phyloP scores from a whole-genome alignment of 92 coral and sea anemone species.

The Zoanthus sansibaricus region DNA sequence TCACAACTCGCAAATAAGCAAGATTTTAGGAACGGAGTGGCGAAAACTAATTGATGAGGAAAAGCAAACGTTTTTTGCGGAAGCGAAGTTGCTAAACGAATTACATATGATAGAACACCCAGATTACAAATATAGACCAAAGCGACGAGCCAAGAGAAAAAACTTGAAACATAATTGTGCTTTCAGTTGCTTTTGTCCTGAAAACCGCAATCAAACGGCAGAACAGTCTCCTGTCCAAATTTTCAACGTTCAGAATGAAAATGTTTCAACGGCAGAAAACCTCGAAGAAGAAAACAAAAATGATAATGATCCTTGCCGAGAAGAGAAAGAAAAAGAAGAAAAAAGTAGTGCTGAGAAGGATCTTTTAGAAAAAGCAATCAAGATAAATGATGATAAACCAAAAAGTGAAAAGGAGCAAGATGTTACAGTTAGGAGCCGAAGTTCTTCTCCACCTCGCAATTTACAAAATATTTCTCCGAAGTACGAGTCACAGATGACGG shows the following conservation, averaged over 20 bases:
- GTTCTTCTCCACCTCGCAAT: slow-evolving; percentile 2
- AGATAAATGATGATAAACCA: background rate
- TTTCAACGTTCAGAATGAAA: slow-evolving; percentile 10
- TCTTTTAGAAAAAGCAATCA: background rate
- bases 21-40: slow-evolving; percentile 88
- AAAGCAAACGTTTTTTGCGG: slow-evolving; percentile 88
- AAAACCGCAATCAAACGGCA: slow-evolving; percentile 12
- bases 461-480: background rate
- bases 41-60: slow-evolving; percentile 74
- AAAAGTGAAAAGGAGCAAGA: slow-evolving; percentile 8
- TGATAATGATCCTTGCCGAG: background rate
- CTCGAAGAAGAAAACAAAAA: slow-evolving; percentile 3
- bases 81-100: slow-evolving; percentile 84
- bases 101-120: slow-evolving; percentile 91
- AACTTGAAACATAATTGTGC: slow-evolving; percentile 46
- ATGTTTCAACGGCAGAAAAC: slow-evolving; percentile 5
- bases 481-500: background rate
- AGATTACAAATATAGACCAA: slow-evolving; percentile 86
- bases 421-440: background rate
- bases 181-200: slow-evolving; percentile 19
- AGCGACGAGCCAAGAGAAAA: slow-evolving; percentile 73
- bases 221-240: slow-evolving; percentile 25
- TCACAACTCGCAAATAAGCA: slow-evolving; percentile 90
- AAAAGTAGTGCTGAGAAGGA: background rate
- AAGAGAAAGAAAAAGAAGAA: slow-evolving; percentile 9